A percentile compares a stretch with the other conserved stretches of the same genome.
Conservation (phyloP, 1,140 invertebrate species). For the Aphis gossypii region DNA sequence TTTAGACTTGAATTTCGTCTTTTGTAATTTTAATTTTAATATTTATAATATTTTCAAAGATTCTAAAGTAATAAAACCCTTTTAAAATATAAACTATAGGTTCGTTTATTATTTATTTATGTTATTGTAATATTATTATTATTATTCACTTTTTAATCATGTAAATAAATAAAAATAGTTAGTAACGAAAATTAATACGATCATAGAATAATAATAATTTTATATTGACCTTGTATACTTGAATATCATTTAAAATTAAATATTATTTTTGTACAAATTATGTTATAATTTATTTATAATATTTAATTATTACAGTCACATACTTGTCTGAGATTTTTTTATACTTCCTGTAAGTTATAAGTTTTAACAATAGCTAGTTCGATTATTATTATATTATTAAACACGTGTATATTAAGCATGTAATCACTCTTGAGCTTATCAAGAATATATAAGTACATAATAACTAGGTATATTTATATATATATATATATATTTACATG, state of each 20-base stretch:
- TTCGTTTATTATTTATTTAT: background rate
- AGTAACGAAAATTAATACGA: background rate
- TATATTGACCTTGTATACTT: conserved; percentile 30
- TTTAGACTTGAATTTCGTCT: too few species aligned
- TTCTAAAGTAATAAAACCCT: too few species aligned
- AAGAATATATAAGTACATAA: too few species aligned
- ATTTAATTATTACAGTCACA: conserved; percentile 37
- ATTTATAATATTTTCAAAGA: background rate
- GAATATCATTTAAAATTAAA: background rate
- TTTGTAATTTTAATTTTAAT: background rate
- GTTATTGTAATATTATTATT: background rate
- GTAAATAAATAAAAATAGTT: background rate
- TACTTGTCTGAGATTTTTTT: background rate
- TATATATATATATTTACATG: too few species aligned
- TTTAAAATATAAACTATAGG: background rate
- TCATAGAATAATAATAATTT: conserved; percentile 11
- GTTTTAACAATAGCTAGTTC: conserved; percentile 2
- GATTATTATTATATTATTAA: background rate
- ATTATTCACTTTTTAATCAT: background rate
- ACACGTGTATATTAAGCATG: background rate
- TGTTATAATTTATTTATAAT: background rate
- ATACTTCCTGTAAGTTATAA: conserved; percentile 30
- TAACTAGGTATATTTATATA: background rate
- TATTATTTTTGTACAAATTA: background rate
- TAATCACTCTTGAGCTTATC: too few species aligned